Base-by-base conservation (phyloP, 2,113 vertebrate species). In the Nothocercus nigrocapillus region DNA sequence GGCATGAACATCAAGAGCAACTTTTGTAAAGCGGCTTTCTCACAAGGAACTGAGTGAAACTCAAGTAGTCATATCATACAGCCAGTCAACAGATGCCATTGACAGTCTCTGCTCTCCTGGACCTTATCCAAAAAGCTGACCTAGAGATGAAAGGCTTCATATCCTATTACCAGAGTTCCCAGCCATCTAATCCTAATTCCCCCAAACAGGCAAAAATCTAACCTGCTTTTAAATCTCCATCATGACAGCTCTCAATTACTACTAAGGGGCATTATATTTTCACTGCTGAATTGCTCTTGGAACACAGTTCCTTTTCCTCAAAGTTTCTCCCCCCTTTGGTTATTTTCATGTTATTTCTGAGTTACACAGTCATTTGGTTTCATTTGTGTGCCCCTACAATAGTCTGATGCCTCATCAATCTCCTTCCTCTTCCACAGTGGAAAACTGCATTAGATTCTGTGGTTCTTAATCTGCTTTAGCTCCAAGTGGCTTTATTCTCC, bases 121-220 rank as follows among this genome's bases (percentile, higher is more conserved):
- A 87, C 17, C 28, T 75, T 81, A 69, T 61, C 64, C 81, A 89
- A 56, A 90, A 54, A 68, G 76, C 45, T 87, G 89, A 95, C 82
- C 85, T 77, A 82, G 1, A 9, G 53, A 78, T 82, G 51, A 96
- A 94, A 94, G 75, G 51, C 59, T 95, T 94, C n/a, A 32, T 92
- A 95, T 96, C 64, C 25, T 85, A 74, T 96, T 94, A 96, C 83
- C 73, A 80, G 69, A 82, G 69, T 91, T 90, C 89, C 83, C 89
- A 90, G 84, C 94, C 75, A 85, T 77, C 74, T 84, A 90, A 96
- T 92, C 72, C 83, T 22, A 45, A 69, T 76, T 89, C 64, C 75
- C 68, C 64, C 56, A 89, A 94, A 81, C 80, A 91, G 74, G 70
- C 90, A 36, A 36, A 36, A 62, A 61, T 58, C 67, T 67, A 95